Conservation (phyloP, 2,888 invertebrate species). For the Noctua comes region DNA sequence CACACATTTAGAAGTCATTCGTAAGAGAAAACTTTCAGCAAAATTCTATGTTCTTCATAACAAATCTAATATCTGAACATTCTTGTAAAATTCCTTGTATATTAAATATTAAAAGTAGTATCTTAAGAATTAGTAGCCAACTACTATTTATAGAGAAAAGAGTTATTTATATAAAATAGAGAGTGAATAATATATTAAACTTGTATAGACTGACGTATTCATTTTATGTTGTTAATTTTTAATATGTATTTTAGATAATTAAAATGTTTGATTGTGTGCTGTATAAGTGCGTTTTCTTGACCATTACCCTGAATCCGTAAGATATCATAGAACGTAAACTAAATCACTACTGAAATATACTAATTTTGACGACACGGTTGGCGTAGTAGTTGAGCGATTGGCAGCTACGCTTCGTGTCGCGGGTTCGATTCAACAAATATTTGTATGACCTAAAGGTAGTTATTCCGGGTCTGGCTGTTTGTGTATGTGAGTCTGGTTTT, state of each 20-base stretch:
- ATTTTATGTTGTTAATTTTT: constrained; percentile 71
- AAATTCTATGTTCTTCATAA: constrained; percentile 31
- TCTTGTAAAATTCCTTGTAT: constrained; percentile 59
- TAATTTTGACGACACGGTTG: no score
- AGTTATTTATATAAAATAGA: constrained; percentile 72
- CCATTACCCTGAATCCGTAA: not conserved
- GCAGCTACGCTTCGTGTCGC: no score
- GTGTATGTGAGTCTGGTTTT: no score
- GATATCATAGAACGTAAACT: not conserved
- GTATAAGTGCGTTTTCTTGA: constrained; percentile 49
- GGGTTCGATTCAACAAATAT: no score
- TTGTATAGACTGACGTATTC: constrained; percentile 77
- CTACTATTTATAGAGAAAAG: constrained; percentile 67
- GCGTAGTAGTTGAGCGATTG: no score
- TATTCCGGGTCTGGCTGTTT: no score
- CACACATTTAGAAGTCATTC: constrained; percentile 10
- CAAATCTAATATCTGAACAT: constrained; percentile 43
- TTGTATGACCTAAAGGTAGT: no score
- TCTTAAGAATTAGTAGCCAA: constrained; percentile 58
- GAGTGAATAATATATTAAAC: constrained; percentile 72
- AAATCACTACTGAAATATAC: not conserved
- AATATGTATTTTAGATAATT: constrained; percentile 74
- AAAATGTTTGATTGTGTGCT: constrained; percentile 77
- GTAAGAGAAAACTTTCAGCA: not conserved
- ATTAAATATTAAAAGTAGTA: constrained; percentile 54